Base-by-base conservation (phyloP, 2,888 invertebrate species). In the Idaea aversata region DNA sequence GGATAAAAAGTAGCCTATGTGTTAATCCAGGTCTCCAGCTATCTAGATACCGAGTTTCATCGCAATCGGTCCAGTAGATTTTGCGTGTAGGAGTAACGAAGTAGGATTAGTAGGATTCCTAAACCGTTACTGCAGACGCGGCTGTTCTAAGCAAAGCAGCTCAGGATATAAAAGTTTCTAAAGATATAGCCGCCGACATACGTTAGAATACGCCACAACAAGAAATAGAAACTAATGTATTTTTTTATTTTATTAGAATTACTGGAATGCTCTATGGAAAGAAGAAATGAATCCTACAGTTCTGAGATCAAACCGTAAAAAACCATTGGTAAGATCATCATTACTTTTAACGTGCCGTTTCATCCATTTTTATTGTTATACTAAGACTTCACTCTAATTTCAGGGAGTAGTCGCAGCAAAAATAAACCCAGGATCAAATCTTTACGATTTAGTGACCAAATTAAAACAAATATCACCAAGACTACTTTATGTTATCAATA, bases 401-500 rank as follows among this genome's bases (percentile, higher is more conserved):
- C 80, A 90, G 90, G 74, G 78, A 64, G 73, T 80, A 7, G 65
- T 89, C 3, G 77, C 72, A 65, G 78, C 83, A 0, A 78, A 81
- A 67, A 75, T 90, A 47, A 74, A 73, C 64, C 86, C 88, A 0
- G 87, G 85, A 3, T 83, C 86, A 0, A 80, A 83, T 65, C 72
- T 90, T 0, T 84, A 86, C 57, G 71, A 85, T 15, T 67, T 88
- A 15, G 78, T 87, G 3, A 73, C 78, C 1, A 73, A 72, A 5
- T 70, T 90, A 36, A 82, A 80, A 68, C 68, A 80, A 59, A 72
- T 78, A 16, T 87, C 88, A n/a, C 88, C 89, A 4, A 77, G 77
- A 67, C 72, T 90, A 4, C 73, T 90, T 57, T 90, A 89, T 67
- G 84, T 90, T 2, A 83, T 90, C 59, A 88, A 88, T 78, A 83